Conservation (phyloP, 1,140 invertebrate species). For the Micrasema longulum region DNA sequence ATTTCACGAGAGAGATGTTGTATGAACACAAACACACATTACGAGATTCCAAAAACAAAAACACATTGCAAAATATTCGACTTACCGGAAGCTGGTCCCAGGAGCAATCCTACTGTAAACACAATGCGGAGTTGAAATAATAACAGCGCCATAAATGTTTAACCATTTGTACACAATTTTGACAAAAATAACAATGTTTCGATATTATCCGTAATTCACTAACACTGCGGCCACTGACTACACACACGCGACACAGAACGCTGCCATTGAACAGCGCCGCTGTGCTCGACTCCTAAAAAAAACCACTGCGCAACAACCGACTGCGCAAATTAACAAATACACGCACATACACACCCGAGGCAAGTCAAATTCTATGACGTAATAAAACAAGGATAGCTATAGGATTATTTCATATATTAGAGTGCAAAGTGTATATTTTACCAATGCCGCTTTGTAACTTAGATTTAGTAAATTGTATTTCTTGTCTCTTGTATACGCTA, state of each 20-base stretch:
- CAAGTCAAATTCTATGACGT: conserved; percentile 36
- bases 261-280: conserved; percentile 45
- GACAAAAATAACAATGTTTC: conserved; percentile 42
- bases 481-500: conserved; percentile 22
- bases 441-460: conserved; percentile 11
- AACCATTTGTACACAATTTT: conserved; percentile 53
- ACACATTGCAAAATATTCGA: conserved; percentile 46
- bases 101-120: conserved; percentile 49
- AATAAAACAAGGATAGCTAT: conserved; percentile 46
- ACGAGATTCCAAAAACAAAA: conserved; percentile 50
- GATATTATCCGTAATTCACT: conserved; percentile 37
- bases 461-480: conserved; percentile 24
- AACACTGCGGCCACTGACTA: conserved; percentile 38
- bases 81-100: conserved; percentile 49
- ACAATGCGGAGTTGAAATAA: conserved; percentile 48
- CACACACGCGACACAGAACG: conserved; percentile 36
- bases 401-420: conserved; percentile 38
- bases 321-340: conserved; percentile 49
- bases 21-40: conserved; percentile 51
- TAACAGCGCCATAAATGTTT: conserved; percentile 55
- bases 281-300: conserved; percentile 39
- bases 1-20: conserved; percentile 44
- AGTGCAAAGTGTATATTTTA: conserved; percentile 31
- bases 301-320: conserved; percentile 50
- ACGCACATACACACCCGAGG: conserved; percentile 39